phyloP scores from a whole-genome alignment of 2,888 invertebrate species.

The Lasius fuliginosus region DNA sequence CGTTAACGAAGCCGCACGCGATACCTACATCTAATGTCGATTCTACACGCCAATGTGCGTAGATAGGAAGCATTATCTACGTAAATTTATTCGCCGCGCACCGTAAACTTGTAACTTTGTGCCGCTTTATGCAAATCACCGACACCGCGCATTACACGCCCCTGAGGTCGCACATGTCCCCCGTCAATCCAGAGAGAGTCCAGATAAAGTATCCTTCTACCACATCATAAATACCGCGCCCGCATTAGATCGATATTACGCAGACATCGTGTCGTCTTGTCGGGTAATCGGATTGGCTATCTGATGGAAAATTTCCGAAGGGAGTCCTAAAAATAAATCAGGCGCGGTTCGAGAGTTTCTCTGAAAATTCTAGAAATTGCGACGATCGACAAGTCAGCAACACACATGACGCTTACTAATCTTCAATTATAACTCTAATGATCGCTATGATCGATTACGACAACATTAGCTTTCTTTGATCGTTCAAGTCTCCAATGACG shows the following conservation, averaged over 20 bases:
- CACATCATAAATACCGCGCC: slow-evolving; percentile 27
- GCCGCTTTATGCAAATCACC: slow-evolving; percentile 12
- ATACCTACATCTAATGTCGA: neutral
- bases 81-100: slow-evolving; percentile 37
- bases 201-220: slow-evolving; percentile 35
- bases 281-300: neutral
- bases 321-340: neutral
- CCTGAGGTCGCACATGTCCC: neutral
- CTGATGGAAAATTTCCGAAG: neutral
- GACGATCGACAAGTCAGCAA: neutral
- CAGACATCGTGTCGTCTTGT: neutral
- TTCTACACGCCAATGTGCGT: neutral
- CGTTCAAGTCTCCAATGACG: neutral
- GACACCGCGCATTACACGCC: neutral
- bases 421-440: neutral
- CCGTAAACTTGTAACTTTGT: slow-evolving; percentile 23
- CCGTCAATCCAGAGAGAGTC: neutral
- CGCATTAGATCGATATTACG: slow-evolving; percentile 24
- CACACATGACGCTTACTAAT: neutral
- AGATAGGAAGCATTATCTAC: slow-evolving; percentile 1
- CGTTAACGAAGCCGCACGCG: neutral
- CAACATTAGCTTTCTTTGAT: neutral
- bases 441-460: neutral
- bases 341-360: neutral
- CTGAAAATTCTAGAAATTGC: neutral